Evolutionary conservation across 2,888 invertebrate species (phyloP).

Genomic region (Baccha elongata): DNA sequence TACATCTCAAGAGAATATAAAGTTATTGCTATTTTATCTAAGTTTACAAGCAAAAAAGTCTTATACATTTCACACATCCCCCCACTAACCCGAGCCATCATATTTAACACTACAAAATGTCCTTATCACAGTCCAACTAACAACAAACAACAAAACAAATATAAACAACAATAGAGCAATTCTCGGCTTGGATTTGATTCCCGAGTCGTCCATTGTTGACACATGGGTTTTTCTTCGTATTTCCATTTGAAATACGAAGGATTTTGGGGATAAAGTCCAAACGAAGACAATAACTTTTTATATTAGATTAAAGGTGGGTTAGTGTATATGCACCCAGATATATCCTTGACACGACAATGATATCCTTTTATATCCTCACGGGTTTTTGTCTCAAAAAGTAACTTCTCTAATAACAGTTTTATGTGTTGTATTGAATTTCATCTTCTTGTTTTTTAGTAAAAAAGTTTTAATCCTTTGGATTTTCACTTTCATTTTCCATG

Average conservation of each 20-base stretch:
- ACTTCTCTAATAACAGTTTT: constrained; percentile 6
- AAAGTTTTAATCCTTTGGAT: constrained; percentile 31
- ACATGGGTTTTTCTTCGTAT: constrained; percentile 35
- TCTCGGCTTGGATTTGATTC: constrained; percentile 29
- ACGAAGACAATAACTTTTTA: constrained; percentile 36
- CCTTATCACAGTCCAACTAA: constrained; percentile 8
- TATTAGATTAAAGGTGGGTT: constrained; percentile 45
- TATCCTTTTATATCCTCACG: background rate
- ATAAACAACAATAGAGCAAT: constrained; percentile 42
- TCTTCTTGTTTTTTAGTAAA: background rate
- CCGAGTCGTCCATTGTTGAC: constrained; percentile 46
- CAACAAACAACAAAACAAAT: constrained; percentile 14
- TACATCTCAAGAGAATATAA: constrained; percentile 15
- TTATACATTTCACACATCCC: constrained; percentile 28
- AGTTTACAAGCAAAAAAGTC: constrained; percentile 21
- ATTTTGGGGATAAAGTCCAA: constrained; percentile 20
- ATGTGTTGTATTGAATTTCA: constrained; percentile 39
- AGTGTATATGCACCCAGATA: background rate
- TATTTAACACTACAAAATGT: constrained; percentile 20
- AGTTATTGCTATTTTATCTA: constrained; percentile 10
- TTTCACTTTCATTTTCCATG: constrained; percentile 7
- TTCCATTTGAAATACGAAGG: constrained; percentile 37
- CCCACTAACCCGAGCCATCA: constrained; percentile 26
- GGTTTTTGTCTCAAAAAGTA: constrained; percentile 5
- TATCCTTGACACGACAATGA: constrained; percentile 4